Evolutionary conservation across 2,888 invertebrate genomes (phyloP).

Genomic region (Protodeltote pygarga): DNA sequence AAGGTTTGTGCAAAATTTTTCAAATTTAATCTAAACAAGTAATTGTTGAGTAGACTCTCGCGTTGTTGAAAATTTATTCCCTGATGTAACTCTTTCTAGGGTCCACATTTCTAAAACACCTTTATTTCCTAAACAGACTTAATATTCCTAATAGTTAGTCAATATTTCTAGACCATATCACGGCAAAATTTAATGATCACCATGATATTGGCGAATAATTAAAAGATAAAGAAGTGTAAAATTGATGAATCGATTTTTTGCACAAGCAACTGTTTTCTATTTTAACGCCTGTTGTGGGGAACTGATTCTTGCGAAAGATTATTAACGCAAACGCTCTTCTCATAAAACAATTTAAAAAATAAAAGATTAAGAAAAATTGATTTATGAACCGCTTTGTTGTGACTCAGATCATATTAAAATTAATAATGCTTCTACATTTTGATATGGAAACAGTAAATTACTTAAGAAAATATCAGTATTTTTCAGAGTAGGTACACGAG

Average conservation of each 20-base stretch:
- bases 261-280: constrained; percentile 47
- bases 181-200: constrained; percentile 5
- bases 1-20: constrained; percentile 20
- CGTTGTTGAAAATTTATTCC: constrained; percentile 15
- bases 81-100: constrained; percentile 16
- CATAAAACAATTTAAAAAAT: constrained; percentile 46
- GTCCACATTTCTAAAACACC: too few species aligned
- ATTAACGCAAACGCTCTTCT: constrained; percentile 52
- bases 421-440: neutral
- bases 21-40: neutral
- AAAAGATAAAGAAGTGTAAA: constrained; percentile 59
- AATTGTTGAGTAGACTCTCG: neutral
- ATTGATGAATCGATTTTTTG: constrained; percentile 58
- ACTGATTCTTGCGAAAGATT: constrained; percentile 66
- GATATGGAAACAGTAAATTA: constrained; percentile 6
- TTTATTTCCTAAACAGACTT: too few species aligned
- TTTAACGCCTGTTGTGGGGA: constrained; percentile 70
- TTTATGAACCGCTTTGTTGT: constrained; percentile 2
- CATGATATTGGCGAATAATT: constrained; percentile 35
- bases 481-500: too few species aligned
- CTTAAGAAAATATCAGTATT: too few species aligned
- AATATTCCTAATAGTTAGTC: neutral
- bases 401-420: constrained; percentile 13
- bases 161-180: neutral
- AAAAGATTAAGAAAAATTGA: constrained; percentile 8